Conservation (phyloP, 2,113 vertebrate genomes). For the Nanorana parkeri region DNA sequence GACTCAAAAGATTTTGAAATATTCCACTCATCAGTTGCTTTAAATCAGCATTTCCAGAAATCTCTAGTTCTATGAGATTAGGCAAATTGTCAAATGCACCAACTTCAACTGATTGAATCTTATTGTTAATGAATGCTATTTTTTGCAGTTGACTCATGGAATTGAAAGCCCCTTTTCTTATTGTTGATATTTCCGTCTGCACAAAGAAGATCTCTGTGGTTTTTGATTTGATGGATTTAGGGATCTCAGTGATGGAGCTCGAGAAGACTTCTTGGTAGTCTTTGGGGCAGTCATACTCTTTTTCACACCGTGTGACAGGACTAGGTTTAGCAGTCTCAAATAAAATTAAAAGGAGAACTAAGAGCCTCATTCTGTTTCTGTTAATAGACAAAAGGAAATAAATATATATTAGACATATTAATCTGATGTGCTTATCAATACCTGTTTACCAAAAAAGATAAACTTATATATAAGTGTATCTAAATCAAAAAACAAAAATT, state of each 20-base stretch:
- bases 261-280: slow-evolving; percentile 67
- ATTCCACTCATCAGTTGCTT: slow-evolving; percentile 67
- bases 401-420: too few relatives aligned
- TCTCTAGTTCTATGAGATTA: slow-evolving; percentile 67
- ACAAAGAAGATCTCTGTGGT: slow-evolving; percentile 75
- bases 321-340: background rate
- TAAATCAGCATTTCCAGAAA: slow-evolving; percentile 67
- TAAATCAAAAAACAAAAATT: too few relatives aligned
- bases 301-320: background rate
- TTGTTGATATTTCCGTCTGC: slow-evolving; percentile 66
- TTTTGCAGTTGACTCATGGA: slow-evolving; percentile 69
- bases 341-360: background rate
- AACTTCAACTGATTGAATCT: slow-evolving; percentile 67
- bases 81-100: slow-evolving; percentile 78
- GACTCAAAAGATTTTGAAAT: slow-evolving; percentile 71
- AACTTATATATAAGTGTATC: too few relatives aligned
- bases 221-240: slow-evolving; percentile 60
- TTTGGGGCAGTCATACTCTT: slow-evolving; percentile 57
- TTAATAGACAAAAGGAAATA: background rate
- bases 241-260: slow-evolving; percentile 66
- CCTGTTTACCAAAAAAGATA: too few relatives aligned
- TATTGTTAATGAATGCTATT: slow-evolving; percentile 72
- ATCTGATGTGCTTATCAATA: too few relatives aligned
- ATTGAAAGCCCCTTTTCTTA: slow-evolving; percentile 71
- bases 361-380: slow-evolving; percentile 16